Percentiles rank a stretch among this genome's conserved stretches.
Evolutionary conservation across 1,140 invertebrate species (phyloP).

Genomic region (Ephestia elutella): DNA sequence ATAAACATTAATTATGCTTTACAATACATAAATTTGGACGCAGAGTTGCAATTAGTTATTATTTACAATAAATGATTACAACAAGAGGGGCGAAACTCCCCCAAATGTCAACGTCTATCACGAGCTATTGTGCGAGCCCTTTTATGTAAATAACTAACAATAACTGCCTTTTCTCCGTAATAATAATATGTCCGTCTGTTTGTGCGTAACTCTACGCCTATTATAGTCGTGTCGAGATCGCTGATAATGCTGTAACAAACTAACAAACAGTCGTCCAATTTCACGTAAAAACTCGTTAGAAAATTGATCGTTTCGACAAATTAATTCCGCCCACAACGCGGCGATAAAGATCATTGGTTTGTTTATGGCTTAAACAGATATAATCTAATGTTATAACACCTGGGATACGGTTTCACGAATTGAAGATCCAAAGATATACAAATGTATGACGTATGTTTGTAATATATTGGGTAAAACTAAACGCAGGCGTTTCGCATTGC

Average conservation of each 20-base stretch:
- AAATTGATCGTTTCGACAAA: background rate
- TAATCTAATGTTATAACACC: background rate
- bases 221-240: slow-evolving; percentile 7
- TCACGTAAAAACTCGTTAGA: background rate
- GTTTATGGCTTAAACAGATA: background rate
- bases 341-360: background rate
- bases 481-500: too few species aligned
- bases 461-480: too few species aligned
- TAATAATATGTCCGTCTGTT: slow-evolving; percentile 12
- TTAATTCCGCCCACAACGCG: background rate
- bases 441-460: too few species aligned
- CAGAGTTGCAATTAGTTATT: background rate
- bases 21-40: background rate
- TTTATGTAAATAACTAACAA: slow-evolving; percentile 25
- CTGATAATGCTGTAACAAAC: background rate
- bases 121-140: slow-evolving; percentile 2
- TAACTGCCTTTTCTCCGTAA: slow-evolving; percentile 15
- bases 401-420: background rate
- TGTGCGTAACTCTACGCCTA: slow-evolving; percentile 7
- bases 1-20: background rate
- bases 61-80: background rate
- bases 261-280: background rate
- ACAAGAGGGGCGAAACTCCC: background rate
- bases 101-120: slow-evolving; percentile 16
- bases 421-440: too few species aligned